Evolutionary conservation across 2,888 invertebrate genomes (phyloP).

Genomic region (Neria commutata): DNA sequence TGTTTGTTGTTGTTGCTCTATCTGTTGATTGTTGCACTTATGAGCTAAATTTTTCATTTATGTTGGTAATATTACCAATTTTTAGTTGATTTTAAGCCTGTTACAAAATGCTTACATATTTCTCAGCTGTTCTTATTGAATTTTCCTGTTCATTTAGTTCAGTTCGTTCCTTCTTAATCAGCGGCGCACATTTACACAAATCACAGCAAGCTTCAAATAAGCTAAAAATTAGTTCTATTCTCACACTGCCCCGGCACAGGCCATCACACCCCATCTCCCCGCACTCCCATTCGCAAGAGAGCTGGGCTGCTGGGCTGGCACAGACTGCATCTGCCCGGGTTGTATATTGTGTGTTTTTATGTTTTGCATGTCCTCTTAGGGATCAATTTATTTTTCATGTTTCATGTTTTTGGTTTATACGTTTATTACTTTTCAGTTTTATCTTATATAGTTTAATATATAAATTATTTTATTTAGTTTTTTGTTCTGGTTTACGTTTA

Average conservation of each 20-base stretch:
- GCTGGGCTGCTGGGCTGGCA: not conserved
- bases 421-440: conserved; percentile 42
- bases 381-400: conserved; percentile 45
- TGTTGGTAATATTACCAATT: conserved; percentile 10
- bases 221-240: conserved; percentile 20
- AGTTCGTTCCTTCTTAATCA: not conserved
- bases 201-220: conserved; percentile 31
- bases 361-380: conserved; percentile 38
- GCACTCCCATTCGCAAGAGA: not conserved
- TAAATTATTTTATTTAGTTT: conserved; percentile 48
- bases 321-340: not conserved
- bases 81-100: conserved; percentile 17
- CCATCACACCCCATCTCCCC: not conserved
- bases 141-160: not conserved
- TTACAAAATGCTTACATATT: conserved; percentile 7
- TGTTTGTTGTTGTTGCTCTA: not conserved
- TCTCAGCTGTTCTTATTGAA: too few relatives aligned
- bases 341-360: not conserved
- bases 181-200: conserved; percentile 24
- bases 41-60: not conserved
- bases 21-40: conserved; percentile 3
- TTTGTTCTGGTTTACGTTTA: too few relatives aligned
- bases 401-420: conserved; percentile 50
- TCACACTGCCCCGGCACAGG: not conserved
- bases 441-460: conserved; percentile 40